Conservation (phyloP, 2,797 vertebrate species). For the Thunnus albacares region DNA sequence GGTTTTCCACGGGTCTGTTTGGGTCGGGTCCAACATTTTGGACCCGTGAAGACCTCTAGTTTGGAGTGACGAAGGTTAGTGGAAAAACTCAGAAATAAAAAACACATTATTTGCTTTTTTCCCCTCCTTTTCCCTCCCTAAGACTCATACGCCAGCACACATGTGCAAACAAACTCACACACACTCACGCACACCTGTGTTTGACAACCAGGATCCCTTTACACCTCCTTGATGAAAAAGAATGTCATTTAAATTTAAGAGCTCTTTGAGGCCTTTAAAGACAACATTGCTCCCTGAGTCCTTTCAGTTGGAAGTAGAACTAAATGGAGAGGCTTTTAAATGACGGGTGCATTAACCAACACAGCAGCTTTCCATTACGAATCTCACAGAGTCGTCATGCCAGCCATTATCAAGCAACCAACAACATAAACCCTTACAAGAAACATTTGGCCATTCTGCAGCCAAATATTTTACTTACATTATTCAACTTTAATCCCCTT, state of each 20-base stretch:
- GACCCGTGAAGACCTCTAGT: too few relatives aligned
- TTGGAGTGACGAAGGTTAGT: slow-evolving; percentile 21
- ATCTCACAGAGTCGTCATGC: slow-evolving; percentile 56
- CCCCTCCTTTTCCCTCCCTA: slow-evolving; percentile 41
- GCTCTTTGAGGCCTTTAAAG: slow-evolving; percentile 72
- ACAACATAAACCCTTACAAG: slow-evolving; percentile 61
- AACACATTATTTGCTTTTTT: slow-evolving; percentile 54
- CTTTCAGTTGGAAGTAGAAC: slow-evolving; percentile 62
- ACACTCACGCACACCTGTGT: slow-evolving; percentile 43
- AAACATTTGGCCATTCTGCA: slow-evolving; percentile 64
- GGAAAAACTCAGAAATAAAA: slow-evolving; percentile 43
- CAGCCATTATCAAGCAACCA: slow-evolving; percentile 67
- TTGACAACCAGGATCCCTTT: slow-evolving; percentile 57
- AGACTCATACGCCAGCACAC: slow-evolving; percentile 25
- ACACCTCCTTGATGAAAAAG: slow-evolving; percentile 60
- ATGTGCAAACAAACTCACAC: slow-evolving; percentile 38
- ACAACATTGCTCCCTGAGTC: slow-evolving; percentile 57
- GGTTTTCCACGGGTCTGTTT: too few relatives aligned
- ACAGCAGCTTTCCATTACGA: slow-evolving; percentile 70
- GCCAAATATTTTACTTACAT: slow-evolving; percentile 71
- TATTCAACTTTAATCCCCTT: slow-evolving; percentile 70
- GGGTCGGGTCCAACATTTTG: too few relatives aligned
- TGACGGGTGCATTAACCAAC: slow-evolving; percentile 73
- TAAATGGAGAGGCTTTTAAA: slow-evolving; percentile 73
- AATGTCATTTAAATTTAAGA: slow-evolving; percentile 64